Conservation (phyloP, 2,113 vertebrate genomes). For the Tylochromis polylepis region DNA sequence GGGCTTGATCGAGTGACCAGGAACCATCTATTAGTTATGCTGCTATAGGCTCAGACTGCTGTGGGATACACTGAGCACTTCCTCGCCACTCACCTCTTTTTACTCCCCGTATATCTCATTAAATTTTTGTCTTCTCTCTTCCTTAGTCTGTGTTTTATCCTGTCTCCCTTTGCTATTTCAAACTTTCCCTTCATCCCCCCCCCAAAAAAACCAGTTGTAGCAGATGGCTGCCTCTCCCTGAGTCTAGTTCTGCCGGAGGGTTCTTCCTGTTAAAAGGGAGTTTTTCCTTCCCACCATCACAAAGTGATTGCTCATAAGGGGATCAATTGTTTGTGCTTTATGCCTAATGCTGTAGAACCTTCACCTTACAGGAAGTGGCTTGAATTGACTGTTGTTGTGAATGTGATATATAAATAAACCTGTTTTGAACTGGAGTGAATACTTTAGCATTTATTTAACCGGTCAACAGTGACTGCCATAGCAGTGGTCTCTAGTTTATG, state of each 20-base stretch:
- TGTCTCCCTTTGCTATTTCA: neutral
- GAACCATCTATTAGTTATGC: neutral
- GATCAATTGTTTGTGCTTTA: neutral
- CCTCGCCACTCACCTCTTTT: neutral
- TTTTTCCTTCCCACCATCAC: neutral
- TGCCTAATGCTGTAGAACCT: neutral
- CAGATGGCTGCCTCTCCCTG: neutral
- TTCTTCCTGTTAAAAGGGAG: neutral
- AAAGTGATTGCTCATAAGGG: neutral
- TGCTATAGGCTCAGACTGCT: neutral
- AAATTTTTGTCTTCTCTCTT: neutral
- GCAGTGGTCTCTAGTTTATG: neutral
- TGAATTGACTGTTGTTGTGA: neutral
- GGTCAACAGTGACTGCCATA: neutral
- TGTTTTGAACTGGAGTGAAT: neutral
- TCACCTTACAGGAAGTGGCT: neutral
- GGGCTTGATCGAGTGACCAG: neutral
- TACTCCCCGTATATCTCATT: neutral
- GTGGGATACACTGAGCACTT: neutral
- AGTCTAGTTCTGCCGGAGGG: neutral
- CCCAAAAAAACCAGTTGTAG: neutral
- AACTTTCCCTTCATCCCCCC: neutral
- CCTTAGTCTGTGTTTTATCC: neutral
- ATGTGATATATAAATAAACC: neutral
- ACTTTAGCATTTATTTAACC: neutral